These are phyloP conservation scores for Caenorhabditis sp. DNA, from an alignment of 2,888 invertebrate genomes.

Conservation along the genomic window DNA sequence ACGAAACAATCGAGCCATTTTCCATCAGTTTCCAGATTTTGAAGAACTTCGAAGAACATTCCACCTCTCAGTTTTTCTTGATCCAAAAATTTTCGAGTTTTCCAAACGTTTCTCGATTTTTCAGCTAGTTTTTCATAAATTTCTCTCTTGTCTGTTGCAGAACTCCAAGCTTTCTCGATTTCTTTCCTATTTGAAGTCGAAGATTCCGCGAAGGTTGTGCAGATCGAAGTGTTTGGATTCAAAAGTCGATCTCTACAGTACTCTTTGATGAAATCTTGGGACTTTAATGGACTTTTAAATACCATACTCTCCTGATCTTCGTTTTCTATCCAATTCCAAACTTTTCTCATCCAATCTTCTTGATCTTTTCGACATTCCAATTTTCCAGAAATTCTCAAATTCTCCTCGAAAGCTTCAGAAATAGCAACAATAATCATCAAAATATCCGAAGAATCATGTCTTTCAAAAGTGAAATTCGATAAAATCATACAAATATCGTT, in stretches of 20 bases:
- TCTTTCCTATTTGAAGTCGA: conserved; percentile 11
- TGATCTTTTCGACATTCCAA: neutral
- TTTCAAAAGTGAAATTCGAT: neutral
- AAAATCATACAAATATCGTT: neutral
- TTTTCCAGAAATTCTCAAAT: neutral
- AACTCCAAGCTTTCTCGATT: conserved; percentile 30
- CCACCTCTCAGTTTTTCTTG: conserved; percentile 16
- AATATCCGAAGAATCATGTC: neutral
- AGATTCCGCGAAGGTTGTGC: neutral
- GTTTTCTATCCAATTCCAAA: neutral
- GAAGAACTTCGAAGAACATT: conserved; percentile 20
- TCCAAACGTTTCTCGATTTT: conserved; percentile 1
- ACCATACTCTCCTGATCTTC: neutral
- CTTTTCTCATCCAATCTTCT: neutral
- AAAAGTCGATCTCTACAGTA: neutral
- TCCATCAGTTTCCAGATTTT: neutral
- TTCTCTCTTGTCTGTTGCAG: conserved; percentile 8
- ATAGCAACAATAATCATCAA: neutral
- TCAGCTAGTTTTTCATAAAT: conserved; percentile 20
- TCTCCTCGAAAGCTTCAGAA: neutral
- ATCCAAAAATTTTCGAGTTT: neutral
- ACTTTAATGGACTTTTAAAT: neutral
- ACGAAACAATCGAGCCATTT: neutral
- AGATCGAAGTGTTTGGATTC: neutral
- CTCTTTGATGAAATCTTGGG: neutral